These are phyloP conservation scores for Eugnorisma glareosa DNA, from an alignment of 2,888 invertebrate genomes.

Conservation along the genomic window DNA sequence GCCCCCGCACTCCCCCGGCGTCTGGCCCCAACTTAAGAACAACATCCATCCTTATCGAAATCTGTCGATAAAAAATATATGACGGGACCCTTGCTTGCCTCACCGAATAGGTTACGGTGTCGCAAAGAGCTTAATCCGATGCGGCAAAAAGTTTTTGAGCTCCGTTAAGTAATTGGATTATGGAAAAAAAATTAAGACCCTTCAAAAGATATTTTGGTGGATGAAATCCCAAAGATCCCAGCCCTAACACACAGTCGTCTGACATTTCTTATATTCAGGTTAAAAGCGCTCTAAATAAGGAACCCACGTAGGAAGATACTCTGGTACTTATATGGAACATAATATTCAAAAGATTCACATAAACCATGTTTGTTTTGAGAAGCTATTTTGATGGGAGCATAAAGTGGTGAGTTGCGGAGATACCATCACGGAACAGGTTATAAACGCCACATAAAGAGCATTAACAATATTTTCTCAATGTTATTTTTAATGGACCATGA, in stretches of 20 bases:
- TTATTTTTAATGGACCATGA: slow-evolving; percentile 54
- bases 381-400: slow-evolving; percentile 48
- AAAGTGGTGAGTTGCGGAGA: slow-evolving; percentile 26
- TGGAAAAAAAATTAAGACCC: slow-evolving; percentile 56
- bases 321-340: slow-evolving; percentile 36
- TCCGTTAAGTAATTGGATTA: slow-evolving; percentile 62
- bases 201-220: slow-evolving; percentile 37
- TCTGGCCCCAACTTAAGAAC: slow-evolving; percentile 69
- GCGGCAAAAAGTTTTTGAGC: slow-evolving; percentile 63
- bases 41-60: slow-evolving; percentile 75
- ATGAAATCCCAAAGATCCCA: slow-evolving; percentile 29
- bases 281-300: slow-evolving; percentile 35
- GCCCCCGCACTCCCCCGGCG: slow-evolving; percentile 55
- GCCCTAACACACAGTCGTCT: slow-evolving; percentile 9
- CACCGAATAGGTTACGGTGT: slow-evolving; percentile 66
- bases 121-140: slow-evolving; percentile 62
- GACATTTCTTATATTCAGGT: slow-evolving; percentile 19
- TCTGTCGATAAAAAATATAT: slow-evolving; percentile 73
- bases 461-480: slow-evolving; percentile 51
- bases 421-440: slow-evolving; percentile 34
- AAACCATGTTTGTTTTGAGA: slow-evolving; percentile 45
- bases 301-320: slow-evolving; percentile 24
- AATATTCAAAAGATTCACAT: slow-evolving; percentile 41
- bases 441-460: slow-evolving; percentile 33
- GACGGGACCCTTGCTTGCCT: slow-evolving; percentile 66